Percentiles rank a stretch among this genome's conserved stretches.
phyloP scores from a whole-genome alignment of 1,140 invertebrate species.

The Lepidurus couesii region DNA sequence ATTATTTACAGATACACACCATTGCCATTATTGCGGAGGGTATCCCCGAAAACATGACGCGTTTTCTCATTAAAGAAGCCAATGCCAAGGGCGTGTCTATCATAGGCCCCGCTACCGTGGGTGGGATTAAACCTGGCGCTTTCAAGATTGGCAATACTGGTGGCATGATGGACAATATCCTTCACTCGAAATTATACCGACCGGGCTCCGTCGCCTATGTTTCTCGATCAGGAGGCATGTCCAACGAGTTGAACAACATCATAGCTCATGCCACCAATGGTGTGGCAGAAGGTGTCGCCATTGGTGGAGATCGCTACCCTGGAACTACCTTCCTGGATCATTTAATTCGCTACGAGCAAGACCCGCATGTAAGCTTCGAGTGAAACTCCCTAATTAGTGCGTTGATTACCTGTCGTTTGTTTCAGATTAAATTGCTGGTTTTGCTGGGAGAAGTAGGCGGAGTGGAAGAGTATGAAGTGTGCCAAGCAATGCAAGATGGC shows the following conservation, averaged over 20 bases:
- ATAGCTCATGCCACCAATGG: conserved; percentile 95
- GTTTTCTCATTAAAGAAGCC: conserved; percentile 85
- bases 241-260: conserved; percentile 99
- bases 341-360: conserved; percentile 72
- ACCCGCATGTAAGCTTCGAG: conserved; percentile 51
- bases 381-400: conserved; percentile 27
- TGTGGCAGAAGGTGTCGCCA: conserved; percentile 96
- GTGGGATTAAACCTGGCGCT: conserved; percentile 96
- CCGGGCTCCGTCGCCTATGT: conserved; percentile 96
- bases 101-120: conserved; percentile 95
- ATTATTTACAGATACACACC: conserved; percentile 71
- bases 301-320: conserved; percentile 98
- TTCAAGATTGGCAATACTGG: conserved; percentile 99
- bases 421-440: conserved; percentile 88
- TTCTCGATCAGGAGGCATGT: conserved; percentile 97
- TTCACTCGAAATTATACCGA: conserved; percentile 93
- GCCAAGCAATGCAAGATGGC: conserved; percentile 72
- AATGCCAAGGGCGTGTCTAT: conserved; percentile 75
- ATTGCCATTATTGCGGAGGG: conserved; percentile 98
- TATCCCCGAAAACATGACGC: conserved; percentile 66
- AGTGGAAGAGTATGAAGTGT: conserved; percentile 98
- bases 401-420: conserved; percentile 39
- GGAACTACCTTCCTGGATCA: conserved; percentile 98
- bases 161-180: conserved; percentile 99
- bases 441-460: conserved; percentile 96